Evolutionary conservation across 2,113 vertebrate genomes (phyloP).

Genomic region (Psettodes erumei): DNA sequence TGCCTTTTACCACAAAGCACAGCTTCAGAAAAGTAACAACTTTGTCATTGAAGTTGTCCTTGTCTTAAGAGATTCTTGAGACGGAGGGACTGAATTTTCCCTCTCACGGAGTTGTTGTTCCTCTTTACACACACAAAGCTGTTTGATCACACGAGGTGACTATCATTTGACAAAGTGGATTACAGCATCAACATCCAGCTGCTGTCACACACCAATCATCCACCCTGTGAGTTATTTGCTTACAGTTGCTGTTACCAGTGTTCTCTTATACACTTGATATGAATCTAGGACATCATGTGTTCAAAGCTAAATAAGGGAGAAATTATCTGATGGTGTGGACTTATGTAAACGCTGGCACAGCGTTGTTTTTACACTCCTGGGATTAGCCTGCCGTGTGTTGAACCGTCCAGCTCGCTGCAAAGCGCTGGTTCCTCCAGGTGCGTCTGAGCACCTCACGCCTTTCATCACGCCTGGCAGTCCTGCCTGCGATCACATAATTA

Average conservation of each 20-base stretch:
- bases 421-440: constrained; percentile 59
- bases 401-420: constrained; percentile 21
- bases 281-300: constrained; percentile 55
- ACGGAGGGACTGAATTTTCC: background rate
- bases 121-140: background rate
- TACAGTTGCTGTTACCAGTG: background rate
- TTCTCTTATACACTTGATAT: constrained; percentile 23
- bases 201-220: constrained; percentile 12
- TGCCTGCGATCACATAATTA: constrained; percentile 60
- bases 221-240: constrained; percentile 1
- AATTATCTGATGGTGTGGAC: constrained; percentile 9
- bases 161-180: constrained; percentile 11
- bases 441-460: constrained; percentile 55
- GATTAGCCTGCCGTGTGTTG: constrained; percentile 10
- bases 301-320: constrained; percentile 19
- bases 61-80: background rate
- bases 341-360: constrained; percentile 48
- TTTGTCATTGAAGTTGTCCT: background rate
- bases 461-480: constrained; percentile 63
- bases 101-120: background rate
- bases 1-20: background rate
- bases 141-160: background rate
- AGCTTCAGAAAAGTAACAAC: background rate
- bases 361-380: constrained; percentile 35
- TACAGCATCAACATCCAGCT: constrained; percentile 1